phyloP scores from a whole-genome alignment of 1,140 invertebrate genomes.

The Anastrepha ludens region DNA sequence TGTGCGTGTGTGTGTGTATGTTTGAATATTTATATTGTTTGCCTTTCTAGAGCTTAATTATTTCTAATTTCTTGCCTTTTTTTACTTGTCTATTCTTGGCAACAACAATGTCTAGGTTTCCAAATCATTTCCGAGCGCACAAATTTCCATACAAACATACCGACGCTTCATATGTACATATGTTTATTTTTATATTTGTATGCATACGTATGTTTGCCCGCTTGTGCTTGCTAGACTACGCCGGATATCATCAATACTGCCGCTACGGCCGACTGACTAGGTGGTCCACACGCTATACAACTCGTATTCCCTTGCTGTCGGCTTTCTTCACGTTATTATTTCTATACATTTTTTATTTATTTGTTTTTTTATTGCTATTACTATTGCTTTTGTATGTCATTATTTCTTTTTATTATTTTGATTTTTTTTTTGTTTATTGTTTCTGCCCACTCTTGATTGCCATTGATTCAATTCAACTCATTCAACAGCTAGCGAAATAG shows the following conservation, averaged over 20 bases:
- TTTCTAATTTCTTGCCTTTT: background rate
- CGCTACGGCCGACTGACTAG: constrained; percentile 1
- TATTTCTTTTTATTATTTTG: background rate
- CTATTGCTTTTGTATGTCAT: constrained; percentile 11
- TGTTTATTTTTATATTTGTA: no score
- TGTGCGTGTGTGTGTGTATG: background rate
- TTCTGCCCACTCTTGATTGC: background rate
- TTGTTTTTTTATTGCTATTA: background rate
- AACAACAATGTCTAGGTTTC: background rate
- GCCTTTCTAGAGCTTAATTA: constrained; percentile 40
- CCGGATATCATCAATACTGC: constrained; percentile 12
- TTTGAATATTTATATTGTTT: background rate
- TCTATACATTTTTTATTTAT: constrained; percentile 5
- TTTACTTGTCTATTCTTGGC: constrained; percentile 11
- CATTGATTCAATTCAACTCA: constrained; percentile 10
- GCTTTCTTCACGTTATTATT: constrained; percentile 38
- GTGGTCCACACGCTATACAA: constrained; percentile 2
- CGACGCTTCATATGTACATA: background rate
- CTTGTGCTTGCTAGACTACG: background rate
- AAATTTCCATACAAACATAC: constrained; percentile 15
- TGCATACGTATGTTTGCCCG: background rate
- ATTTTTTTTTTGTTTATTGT: background rate
- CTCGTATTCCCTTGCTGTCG: background rate
- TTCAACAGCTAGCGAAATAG: constrained; percentile 37
- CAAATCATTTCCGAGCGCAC: background rate